Evolutionary conservation across 1,140 invertebrate genomes (phyloP).

Genomic region (Agrilus planipennis): DNA sequence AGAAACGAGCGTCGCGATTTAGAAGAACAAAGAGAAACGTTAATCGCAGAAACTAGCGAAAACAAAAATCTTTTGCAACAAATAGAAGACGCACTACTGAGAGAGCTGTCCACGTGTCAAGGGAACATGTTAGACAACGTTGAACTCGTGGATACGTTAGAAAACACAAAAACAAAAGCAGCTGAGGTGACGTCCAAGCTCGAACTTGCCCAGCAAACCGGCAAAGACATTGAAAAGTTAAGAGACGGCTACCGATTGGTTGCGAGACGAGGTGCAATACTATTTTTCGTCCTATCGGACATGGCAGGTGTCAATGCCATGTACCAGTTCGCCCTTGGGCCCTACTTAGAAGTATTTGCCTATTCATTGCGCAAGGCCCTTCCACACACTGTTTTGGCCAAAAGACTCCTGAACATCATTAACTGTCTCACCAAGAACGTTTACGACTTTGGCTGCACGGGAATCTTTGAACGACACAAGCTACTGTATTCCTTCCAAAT

Average conservation of each 20-base stretch:
- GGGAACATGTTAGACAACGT: slow-evolving; percentile 88
- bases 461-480: slow-evolving; percentile 85
- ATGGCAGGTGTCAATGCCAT: slow-evolving; percentile 76
- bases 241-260: slow-evolving; percentile 71
- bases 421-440: slow-evolving; percentile 72
- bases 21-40: slow-evolving; percentile 69
- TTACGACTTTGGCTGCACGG: slow-evolving; percentile 81
- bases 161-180: slow-evolving; percentile 77
- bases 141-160: slow-evolving; percentile 72
- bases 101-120: slow-evolving; percentile 67
- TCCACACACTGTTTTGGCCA: slow-evolving; percentile 56
- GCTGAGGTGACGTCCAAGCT: slow-evolving; percentile 59
- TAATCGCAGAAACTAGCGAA: slow-evolving; percentile 74
- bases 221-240: slow-evolving; percentile 65
- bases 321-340: slow-evolving; percentile 82
- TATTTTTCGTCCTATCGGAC: slow-evolving; percentile 81
- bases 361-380: slow-evolving; percentile 67
- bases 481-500: slow-evolving; percentile 85
- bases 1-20: slow-evolving; percentile 70
- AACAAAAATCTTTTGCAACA: slow-evolving; percentile 73
- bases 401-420: slow-evolving; percentile 70
- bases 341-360: slow-evolving; percentile 68
- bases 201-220: slow-evolving; percentile 56
- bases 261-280: slow-evolving; percentile 69
- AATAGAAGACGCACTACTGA: slow-evolving; percentile 69